Base-by-base conservation (phyloP, 2,797 vertebrate genomes). In the Rousettus madagascariensis region DNA sequence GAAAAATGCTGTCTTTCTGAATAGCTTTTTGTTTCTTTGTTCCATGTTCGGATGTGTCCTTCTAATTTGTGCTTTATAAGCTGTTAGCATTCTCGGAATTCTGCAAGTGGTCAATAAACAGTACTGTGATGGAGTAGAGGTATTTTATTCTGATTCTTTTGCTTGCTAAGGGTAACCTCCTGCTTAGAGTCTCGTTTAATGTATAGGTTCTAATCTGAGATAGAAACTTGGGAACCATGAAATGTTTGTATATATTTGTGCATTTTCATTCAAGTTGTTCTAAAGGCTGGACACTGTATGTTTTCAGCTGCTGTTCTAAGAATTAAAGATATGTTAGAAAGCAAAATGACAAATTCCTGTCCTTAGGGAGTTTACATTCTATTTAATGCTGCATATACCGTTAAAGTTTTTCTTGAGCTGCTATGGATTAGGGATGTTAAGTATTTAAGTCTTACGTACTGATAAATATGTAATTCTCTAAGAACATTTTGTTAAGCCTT, bases 111-210 rank as follows among this genome's bases (percentile, higher is more conserved):
- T 46, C 22, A 43, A 0, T 63, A 22, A 41, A 4, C 28, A 82
- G n/a, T 95, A 59, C 19, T 57, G 4, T 68, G 19, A 74, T 92
- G 17, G 53, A 80, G 8, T 66, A 72, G 66, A 96, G 55, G 20
- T 84, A 8, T 55, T 93, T 68, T 86, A 55, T 77, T 89, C 19
- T 83, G 2, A 49, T 95, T 93, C n/a, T 95, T 68, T 78, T 92
- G 41, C n/a, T 91, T 95, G 8, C 19, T 90, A 33, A 83, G 15
- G 28, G 36, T 74, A 79, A 63, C 46, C 72, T 90, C 22, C 8
- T 93, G 49, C 59, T 53, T 78, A 30, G 43, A 65, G 36, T 90
- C 26, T 59, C 12, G 5, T 82, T 95, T 38, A 95, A 74, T 5
- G 28, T 63, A 8, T 43, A 65, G 13, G 38, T 66, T 92, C 66